Base-by-base conservation (phyloP, 1,140 invertebrate genomes). In the Zaprionus camerounensis region DNA sequence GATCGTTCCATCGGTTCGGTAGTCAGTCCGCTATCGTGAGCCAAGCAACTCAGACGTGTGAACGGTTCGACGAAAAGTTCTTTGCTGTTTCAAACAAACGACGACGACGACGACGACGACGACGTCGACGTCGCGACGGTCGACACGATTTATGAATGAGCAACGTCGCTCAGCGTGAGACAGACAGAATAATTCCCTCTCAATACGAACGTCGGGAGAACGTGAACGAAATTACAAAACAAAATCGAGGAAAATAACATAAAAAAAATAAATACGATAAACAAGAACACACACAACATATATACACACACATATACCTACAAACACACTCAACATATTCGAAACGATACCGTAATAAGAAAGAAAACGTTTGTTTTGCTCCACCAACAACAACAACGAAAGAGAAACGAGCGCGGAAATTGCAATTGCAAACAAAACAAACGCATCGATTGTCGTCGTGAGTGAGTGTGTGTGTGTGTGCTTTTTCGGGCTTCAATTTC, bases 361-460 rank as follows among this genome's bases (percentile, higher is more conserved):
- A 87, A 87, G 84, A 88, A 84, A 84, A 84, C 81, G 84, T 84
- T 88, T 87, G 83, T 87, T 88, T 88, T 88, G 78, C 78, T 63
- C 24, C 57, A 71, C 44, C 56, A 72, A 49, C 64, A 80, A 72
- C 63, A 69, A 73, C n/a, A 66, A 58, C 51, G 71, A 15, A 62
- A 71, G 65, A 79, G 53, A 81, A 66, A 41, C 63, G 41, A 88
- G 78, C 75, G 64, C 81, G 84, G 78, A 87, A 88, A 87, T 87
- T 88, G 80, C 80, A 87, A 64, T 78, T 80, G 73, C 62, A 78
- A 84, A 72, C 61, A 83, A 83, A 83, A 87, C 84, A 87, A 90
- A 88, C 84, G 81, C 78, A 73, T 81, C 84, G 78, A 76, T 88
- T 87, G 84, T 87, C 73, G 53, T 57, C 46, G 46, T 22, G 46